phyloP scores from a whole-genome alignment of 1,140 invertebrate species.

The Meteorus sp. region DNA sequence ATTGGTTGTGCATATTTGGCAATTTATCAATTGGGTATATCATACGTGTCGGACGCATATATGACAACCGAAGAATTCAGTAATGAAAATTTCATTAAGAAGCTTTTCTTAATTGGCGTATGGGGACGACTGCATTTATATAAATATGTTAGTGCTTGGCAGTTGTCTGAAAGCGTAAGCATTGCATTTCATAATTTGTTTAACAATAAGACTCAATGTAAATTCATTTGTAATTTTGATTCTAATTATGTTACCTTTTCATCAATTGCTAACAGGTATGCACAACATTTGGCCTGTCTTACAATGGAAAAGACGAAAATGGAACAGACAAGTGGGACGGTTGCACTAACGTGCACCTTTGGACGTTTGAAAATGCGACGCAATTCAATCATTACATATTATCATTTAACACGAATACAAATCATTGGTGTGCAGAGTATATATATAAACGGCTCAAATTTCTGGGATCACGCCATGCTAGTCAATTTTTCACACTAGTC shows the following conservation, averaged over 20 bases:
- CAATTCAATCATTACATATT: slow-evolving; percentile 83
- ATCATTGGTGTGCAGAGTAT: slow-evolving; percentile 89
- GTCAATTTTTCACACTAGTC: slow-evolving; percentile 77
- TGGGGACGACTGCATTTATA: slow-evolving; percentile 85
- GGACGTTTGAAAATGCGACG: slow-evolving; percentile 75
- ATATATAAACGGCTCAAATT: slow-evolving; percentile 91
- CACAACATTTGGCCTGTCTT: slow-evolving; percentile 73
- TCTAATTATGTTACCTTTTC: too few species aligned
- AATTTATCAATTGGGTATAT: slow-evolving; percentile 72
- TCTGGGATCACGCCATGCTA: slow-evolving; percentile 80
- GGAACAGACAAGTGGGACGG: slow-evolving; percentile 76
- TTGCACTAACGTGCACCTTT: slow-evolving; percentile 81
- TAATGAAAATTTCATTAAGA: slow-evolving; percentile 64
- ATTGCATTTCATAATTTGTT: not conserved
- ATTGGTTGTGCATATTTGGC: slow-evolving; percentile 74
- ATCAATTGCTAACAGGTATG: slow-evolving; percentile 63
- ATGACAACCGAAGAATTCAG: slow-evolving; percentile 69
- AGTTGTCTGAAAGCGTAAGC: slow-evolving; percentile 82
- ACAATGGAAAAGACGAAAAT: slow-evolving; percentile 72
- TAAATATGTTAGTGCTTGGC: slow-evolving; percentile 92
- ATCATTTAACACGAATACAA: slow-evolving; percentile 93
- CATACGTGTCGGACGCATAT: slow-evolving; percentile 72
- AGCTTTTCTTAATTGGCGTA: slow-evolving; percentile 71
- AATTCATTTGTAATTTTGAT: too few species aligned
- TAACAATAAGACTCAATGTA: too few species aligned